Evolutionary conservation across 2,113 vertebrate genomes (phyloP), one percentile per base, ranked within the genome.

Genomic region (Micronycteris hirsuta): DNA sequence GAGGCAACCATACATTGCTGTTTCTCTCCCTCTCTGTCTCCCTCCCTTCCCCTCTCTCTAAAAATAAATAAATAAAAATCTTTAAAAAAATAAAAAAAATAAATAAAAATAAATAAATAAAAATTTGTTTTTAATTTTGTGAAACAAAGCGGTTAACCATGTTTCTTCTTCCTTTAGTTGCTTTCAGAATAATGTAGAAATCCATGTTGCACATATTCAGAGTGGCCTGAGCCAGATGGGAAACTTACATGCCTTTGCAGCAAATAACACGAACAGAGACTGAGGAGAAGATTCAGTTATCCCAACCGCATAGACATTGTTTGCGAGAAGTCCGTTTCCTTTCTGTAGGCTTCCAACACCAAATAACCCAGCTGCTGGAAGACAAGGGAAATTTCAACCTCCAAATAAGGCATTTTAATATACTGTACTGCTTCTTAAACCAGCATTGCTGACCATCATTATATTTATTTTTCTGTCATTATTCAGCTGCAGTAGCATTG

Each of bases 161-260:
- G 14, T 92, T 96, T 81, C 94, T 95, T 94, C 58, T 94, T 96
- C 84, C 94, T 77, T 97, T 5, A 99, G 99, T 97, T 99, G 99
- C 98, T 99, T 99, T 98, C 99, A 99, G 98, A 99, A 99, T 98
- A 99, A 99, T 0, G 99, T 99, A 15, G 99, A 99, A 98, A 99
- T 99, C 98, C 99, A 99, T 1, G 99, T 99, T 97, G 99, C 99
- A 97, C 99, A 99, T 97, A 99, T 99, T 98, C 99, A 99, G 98
- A 99, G 99, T 38, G 99, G 99, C 96, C 98, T 99, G 97, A 99
- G 99, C 98, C 99, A 99, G 98, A 99, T 99, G 98, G 99, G 99
- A 58, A 99, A 99, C 96, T 98, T 99, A 95, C 99, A 99, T 8
- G 99, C 99, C 74, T 99, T 99, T 96, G 98, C 99, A 85, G 99